A percentile compares a stretch with the other conserved stretches of the same genome.
Conservation (phyloP, 2,888 invertebrate species). For the Scaeva pyrastri region DNA sequence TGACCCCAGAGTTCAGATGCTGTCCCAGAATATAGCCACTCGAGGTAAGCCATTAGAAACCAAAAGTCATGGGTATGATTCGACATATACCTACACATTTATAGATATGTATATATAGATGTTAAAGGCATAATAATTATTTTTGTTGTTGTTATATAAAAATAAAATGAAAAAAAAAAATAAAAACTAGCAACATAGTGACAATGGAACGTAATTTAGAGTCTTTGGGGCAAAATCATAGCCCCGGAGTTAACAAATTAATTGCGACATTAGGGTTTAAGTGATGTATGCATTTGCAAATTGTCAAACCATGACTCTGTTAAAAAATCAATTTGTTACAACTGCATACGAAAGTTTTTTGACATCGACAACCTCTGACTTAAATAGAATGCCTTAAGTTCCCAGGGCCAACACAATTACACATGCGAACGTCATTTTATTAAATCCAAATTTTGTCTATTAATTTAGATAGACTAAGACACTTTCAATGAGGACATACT, state of each 20-base stretch:
- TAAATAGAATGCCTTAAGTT: too few species aligned
- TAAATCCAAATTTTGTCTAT: too few species aligned
- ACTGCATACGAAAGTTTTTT: too few species aligned
- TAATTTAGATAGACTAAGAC: too few species aligned
- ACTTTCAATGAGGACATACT: too few species aligned
- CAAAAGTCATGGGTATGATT: neutral
- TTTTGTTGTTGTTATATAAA: neutral
- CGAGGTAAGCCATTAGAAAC: slow-evolving; percentile 31
- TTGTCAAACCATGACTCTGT: neutral
- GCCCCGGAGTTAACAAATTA: neutral
- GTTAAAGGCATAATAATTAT: neutral
- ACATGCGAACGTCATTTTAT: too few species aligned
- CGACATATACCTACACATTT: too few species aligned
- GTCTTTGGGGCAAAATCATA: neutral
- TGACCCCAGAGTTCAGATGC: slow-evolving; percentile 56
- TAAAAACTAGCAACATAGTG: neutral
- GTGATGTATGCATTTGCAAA: neutral
- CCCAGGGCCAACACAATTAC: too few species aligned
- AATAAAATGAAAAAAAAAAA: neutral
- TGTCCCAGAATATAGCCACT: slow-evolving; percentile 25
- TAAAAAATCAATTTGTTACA: too few species aligned
- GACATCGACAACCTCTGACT: too few species aligned
- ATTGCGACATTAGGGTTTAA: neutral
- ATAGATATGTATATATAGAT: neutral
- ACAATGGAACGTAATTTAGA: neutral